A percentile compares a stretch with the other conserved stretches of the same genome.
These are phyloP conservation scores for Callipepla squamata DNA, from an alignment of 2,113 vertebrate genomes.

Conservation along the genomic window DNA sequence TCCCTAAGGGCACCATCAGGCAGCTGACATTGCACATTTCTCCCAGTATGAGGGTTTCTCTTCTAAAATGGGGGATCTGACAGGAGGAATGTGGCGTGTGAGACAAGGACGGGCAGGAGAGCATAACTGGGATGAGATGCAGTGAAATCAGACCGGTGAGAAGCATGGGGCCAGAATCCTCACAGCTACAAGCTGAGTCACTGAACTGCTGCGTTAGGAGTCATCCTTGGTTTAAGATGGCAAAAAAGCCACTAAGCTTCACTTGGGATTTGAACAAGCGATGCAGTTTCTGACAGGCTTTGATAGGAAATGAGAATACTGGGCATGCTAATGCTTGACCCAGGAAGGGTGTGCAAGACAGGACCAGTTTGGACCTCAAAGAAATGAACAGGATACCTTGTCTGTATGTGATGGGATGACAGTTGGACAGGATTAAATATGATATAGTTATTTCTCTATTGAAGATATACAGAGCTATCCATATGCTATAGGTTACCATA, in stretches of 20 bases:
- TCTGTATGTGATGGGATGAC: background rate
- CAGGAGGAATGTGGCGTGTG: background rate
- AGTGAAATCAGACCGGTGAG: background rate
- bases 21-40: rapidly evolving
- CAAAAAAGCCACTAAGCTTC: background rate
- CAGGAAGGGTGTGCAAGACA: rapidly evolving
- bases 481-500: background rate
- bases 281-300: background rate
- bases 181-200: conserved; percentile 15
- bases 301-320: background rate
- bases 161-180: background rate
- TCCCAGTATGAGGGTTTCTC: background rate
- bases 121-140: background rate
- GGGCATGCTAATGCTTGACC: background rate
- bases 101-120: background rate
- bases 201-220: conserved; percentile 9
- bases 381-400: background rate
- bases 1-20: background rate
- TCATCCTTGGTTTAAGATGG: background rate
- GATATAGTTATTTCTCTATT: background rate
- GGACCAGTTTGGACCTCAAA: background rate
- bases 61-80: background rate
- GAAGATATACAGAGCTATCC: background rate
- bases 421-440: background rate
- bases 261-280: background rate